These are phyloP conservation scores for Drosophila ironensis DNA, from an alignment of 1,140 invertebrate species.

Conservation along the genomic window DNA sequence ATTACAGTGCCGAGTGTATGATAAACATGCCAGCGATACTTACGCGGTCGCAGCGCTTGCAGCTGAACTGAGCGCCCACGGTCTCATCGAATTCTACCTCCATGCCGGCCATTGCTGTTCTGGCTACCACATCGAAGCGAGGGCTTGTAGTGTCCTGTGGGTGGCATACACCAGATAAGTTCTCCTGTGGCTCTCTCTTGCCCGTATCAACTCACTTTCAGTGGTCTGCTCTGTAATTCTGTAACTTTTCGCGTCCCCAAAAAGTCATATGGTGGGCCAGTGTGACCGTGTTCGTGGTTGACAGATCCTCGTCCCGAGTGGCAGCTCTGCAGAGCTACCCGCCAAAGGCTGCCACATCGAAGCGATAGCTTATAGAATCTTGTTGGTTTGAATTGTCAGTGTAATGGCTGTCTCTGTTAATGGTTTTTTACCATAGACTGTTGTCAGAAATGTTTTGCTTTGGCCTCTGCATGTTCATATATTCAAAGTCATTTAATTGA, in stretches of 20 bases:
- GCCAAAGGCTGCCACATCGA: too few species aligned
- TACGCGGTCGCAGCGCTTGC: conserved; percentile 74
- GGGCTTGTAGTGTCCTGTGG: conserved; percentile 26
- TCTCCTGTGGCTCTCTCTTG: too few species aligned
- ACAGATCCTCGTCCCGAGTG: too few species aligned
- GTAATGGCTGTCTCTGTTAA: too few species aligned
- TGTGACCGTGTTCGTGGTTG: conserved; percentile 11
- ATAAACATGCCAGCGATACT: conserved; percentile 23
- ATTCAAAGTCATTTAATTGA: too few species aligned
- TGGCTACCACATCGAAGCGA: conserved; percentile 60
- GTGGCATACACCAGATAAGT: conserved; percentile 1
- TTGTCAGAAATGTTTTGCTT: too few species aligned
- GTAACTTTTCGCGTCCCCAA: conserved; percentile 38
- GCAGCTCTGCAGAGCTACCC: too few species aligned
- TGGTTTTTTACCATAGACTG: too few species aligned
- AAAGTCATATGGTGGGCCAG: conserved; percentile 41
- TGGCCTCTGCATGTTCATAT: too few species aligned
- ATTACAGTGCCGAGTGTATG: neutral
- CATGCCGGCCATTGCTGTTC: conserved; percentile 57
- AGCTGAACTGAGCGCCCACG: conserved; percentile 69
- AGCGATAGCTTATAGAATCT: too few species aligned
- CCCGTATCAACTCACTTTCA: conserved; percentile 61
- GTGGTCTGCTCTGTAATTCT: conserved; percentile 58
- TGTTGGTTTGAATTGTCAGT: too few species aligned
- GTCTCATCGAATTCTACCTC: conserved; percentile 71